Conservation (phyloP, 2,888 invertebrate species). For the Chymomyza amoena region DNA sequence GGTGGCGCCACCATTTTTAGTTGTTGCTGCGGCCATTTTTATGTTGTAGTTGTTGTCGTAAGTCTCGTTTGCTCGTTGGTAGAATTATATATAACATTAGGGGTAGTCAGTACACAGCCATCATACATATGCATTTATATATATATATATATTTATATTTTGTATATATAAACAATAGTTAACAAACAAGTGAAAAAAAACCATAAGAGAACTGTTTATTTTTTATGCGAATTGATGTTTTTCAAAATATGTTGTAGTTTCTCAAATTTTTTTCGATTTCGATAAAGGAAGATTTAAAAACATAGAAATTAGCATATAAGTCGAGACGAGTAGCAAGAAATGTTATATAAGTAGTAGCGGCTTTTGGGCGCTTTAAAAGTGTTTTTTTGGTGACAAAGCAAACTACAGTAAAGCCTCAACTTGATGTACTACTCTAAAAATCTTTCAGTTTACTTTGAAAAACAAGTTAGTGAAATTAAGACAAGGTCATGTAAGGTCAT, state of each 20-base stretch:
- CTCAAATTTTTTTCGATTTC: slow-evolving; percentile 19
- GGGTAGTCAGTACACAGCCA: slow-evolving; percentile 68
- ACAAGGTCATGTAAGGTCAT: not conserved
- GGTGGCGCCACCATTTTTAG: slow-evolving; percentile 9
- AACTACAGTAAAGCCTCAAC: slow-evolving; percentile 4
- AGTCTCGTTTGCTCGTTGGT: slow-evolving; percentile 22
- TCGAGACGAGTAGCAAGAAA: not conserved
- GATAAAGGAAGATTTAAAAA: slow-evolving; percentile 13
- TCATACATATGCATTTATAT: slow-evolving; percentile 13
- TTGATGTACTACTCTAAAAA: slow-evolving; percentile 11
- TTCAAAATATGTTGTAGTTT: slow-evolving; percentile 77
- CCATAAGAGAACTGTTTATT: slow-evolving; percentile 5
- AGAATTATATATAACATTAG: slow-evolving; percentile 33
- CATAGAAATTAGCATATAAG: slow-evolving; percentile 22
- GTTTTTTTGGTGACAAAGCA: not conserved
- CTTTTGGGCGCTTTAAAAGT: not conserved
- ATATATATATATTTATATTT: slow-evolving; percentile 14
- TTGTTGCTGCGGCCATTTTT: slow-evolving; percentile 6
- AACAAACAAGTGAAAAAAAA: not conserved
- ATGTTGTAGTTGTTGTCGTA: slow-evolving; percentile 11
- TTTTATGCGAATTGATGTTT: slow-evolving; percentile 67
- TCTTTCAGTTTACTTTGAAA: not conserved
- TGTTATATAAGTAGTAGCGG: not conserved
- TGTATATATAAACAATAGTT: not conserved
- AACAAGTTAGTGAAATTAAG: slow-evolving; percentile 3